Evolutionary conservation across 2,888 invertebrate species (phyloP), one percentile per base, ranked within the genome.

Genomic region (Alcis repandata): DNA sequence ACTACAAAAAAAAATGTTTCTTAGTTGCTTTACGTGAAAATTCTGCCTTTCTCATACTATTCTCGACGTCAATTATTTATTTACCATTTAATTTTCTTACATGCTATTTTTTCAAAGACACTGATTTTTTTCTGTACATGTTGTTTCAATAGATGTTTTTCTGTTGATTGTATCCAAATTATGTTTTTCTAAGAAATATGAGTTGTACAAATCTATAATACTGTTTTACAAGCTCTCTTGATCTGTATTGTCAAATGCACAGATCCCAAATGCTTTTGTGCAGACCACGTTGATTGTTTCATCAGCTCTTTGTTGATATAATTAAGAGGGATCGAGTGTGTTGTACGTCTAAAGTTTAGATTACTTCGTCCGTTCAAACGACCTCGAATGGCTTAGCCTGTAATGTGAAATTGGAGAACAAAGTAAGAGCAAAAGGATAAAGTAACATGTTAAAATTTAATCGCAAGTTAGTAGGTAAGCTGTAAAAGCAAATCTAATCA

Each of bases 171-270:
- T 4, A 27, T 4, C 27, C 3, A 27, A 27, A 27, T 11, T n/a
- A n/a, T n/a, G n/a, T n/a, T n/a, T n/a, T n/a, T n/a, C 13, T 2
- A 38, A n/a, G 1, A 40, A 15, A n/a, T n/a, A 13, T 1, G 13
- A 40, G 6, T n/a, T 59, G 43, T 22, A 22, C 20, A 32, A 33
- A 49, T 4, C 78, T 62, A 71, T 75, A 73, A 69, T 72, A 63
- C 79, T 85, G 59, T 40, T 33, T 40, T 10, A 17, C 3, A 84
- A 82, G 79, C 53, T 69, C 70, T 71, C 71, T 73, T 71, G 72
- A 72, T 61, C 71, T 68, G 71, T 72, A 80, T 79, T 83, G 83
- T 83, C 83, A 80, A 77, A 78, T 74, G 76, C 80, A 79, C 77
- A 77, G 77, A 74, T 77, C 72, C 69, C 69, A 73, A 73, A 77